These are phyloP conservation scores for Paraplagusia blochii DNA, from an alignment of 2,113 vertebrate species.

Conservation along the genomic window DNA sequence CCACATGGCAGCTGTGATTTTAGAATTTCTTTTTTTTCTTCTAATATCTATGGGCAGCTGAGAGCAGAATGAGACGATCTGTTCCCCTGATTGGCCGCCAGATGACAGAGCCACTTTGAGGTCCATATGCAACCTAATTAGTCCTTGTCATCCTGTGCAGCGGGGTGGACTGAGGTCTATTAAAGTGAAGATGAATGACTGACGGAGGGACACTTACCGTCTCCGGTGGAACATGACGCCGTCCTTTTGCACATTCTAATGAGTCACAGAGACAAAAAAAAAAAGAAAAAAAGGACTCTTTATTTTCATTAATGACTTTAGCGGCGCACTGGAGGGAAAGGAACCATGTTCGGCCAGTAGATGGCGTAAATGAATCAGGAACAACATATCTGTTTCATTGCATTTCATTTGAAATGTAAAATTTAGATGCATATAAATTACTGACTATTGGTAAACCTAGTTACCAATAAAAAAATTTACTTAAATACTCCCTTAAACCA, in stretches of 20 bases:
- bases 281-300: slow-evolving; percentile 1
- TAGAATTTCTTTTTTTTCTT: slow-evolving; percentile 32
- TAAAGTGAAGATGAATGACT: slow-evolving; percentile 60
- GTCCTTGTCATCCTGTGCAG: slow-evolving; percentile 62
- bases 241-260: slow-evolving; percentile 40
- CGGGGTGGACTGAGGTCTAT: slow-evolving; percentile 49
- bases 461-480: not conserved
- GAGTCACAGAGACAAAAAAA: slow-evolving; percentile 14
- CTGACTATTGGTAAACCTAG: not conserved
- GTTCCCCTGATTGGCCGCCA: slow-evolving; percentile 66
- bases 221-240: slow-evolving; percentile 36
- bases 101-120: slow-evolving; percentile 80
- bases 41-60: slow-evolving; percentile 75
- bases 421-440: not conserved
- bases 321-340: slow-evolving; percentile 1
- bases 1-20: slow-evolving; percentile 69
- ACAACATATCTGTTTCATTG: slow-evolving; percentile 15
- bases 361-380: slow-evolving; percentile 67
- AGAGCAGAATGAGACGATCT: slow-evolving; percentile 62
- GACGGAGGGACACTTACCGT: slow-evolving; percentile 52
- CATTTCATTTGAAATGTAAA: not conserved
- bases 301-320: slow-evolving; percentile 11
- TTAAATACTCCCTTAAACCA: too few relatives aligned
- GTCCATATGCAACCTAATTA: slow-evolving; percentile 71
- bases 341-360: slow-evolving; percentile 62